These are phyloP conservation scores for Drosophila truncata DNA, from an alignment of 1,140 invertebrate genomes.

Conservation along the genomic window DNA sequence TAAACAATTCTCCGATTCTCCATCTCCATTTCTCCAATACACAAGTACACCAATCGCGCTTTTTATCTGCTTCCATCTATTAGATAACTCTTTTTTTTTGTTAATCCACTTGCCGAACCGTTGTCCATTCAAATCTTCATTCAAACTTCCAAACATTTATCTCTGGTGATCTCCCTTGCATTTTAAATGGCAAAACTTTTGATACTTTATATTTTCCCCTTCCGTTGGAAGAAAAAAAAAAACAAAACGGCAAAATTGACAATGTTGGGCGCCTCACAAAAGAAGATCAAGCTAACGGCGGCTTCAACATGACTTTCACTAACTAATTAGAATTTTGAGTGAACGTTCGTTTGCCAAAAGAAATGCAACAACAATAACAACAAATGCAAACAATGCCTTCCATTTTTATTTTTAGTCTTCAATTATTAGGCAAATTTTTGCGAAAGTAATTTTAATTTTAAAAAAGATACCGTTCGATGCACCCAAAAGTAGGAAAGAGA, in stretches of 20 bases:
- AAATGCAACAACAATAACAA: slow-evolving; percentile 52
- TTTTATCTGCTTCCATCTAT: slow-evolving; percentile 12
- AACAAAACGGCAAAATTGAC: slow-evolving; percentile 26
- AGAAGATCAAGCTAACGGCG: slow-evolving; percentile 37
- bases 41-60: not conserved
- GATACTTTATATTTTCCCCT: slow-evolving; percentile 13
- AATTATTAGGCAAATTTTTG: slow-evolving; percentile 82
- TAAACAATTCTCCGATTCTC: not conserved
- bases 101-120: slow-evolving; percentile 16
- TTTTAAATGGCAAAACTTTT: slow-evolving; percentile 37
- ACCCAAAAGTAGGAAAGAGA: not conserved
- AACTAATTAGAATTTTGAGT: slow-evolving; percentile 75
- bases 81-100: slow-evolving; percentile 34
- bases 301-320: slow-evolving; percentile 61
- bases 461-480: slow-evolving; percentile 55
- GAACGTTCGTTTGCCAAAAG: slow-evolving; percentile 37
- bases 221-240: slow-evolving; percentile 13
- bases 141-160: slow-evolving; percentile 15
- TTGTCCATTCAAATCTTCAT: slow-evolving; percentile 35
- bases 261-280: slow-evolving; percentile 27
- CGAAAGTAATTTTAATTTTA: slow-evolving; percentile 53
- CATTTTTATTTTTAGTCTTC: slow-evolving; percentile 53
- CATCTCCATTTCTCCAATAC: not conserved
- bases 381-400: slow-evolving; percentile 2
- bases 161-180: slow-evolving; percentile 31